Evolutionary conservation across 2,888 invertebrate genomes (phyloP).

Genomic region (Cepaea hortensis): DNA sequence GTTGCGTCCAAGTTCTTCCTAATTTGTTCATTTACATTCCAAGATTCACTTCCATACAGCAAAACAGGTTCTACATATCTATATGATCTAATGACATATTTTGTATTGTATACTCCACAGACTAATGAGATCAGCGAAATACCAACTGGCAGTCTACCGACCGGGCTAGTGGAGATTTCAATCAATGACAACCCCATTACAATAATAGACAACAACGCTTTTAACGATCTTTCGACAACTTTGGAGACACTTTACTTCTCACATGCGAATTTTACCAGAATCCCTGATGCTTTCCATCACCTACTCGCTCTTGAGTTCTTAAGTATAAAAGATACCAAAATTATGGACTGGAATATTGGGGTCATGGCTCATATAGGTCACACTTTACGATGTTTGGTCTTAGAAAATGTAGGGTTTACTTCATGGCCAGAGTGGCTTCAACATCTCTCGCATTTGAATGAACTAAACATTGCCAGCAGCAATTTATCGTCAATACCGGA

Average conservation of each 20-base stretch:
- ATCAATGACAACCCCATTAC: not conserved
- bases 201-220: not conserved
- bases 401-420: not conserved
- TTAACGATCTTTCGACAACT: not conserved
- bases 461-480: not conserved
- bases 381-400: not conserved
- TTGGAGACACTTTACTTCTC: not conserved
- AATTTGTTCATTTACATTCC: too few species aligned
- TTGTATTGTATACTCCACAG: not conserved
- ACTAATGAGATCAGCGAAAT: not conserved
- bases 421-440: constrained; percentile 14
- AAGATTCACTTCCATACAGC: too few species aligned
- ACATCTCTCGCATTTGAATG: not conserved
- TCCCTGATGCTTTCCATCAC: not conserved
- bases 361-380: not conserved
- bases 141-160: not conserved
- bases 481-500: not conserved
- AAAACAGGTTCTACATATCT: too few species aligned
- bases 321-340: not conserved
- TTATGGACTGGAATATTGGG: constrained; percentile 10
- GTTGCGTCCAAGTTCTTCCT: too few species aligned
- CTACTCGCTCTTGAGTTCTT: not conserved
- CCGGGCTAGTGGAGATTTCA: not conserved
- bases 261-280: not conserved
- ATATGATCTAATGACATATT: too few species aligned